Base-by-base conservation (phyloP, 2,113 vertebrate genomes). In the Chionis minor region DNA sequence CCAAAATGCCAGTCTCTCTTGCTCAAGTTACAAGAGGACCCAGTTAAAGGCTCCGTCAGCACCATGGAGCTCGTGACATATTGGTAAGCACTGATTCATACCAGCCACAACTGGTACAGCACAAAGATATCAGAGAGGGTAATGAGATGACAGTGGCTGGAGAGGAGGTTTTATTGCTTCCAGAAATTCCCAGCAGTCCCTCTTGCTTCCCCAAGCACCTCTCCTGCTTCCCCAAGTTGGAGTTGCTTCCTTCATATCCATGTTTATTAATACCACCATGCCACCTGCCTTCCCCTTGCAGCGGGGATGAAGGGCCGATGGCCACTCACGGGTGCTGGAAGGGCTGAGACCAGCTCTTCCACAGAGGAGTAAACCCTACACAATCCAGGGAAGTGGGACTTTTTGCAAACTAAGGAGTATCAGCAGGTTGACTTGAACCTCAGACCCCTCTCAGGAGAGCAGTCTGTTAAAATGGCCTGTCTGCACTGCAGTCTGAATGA, bases 271-370 rank as follows among this genome's bases (percentile, higher is more conserved):
- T 8, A 75, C 3, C 33, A 12, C 26, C 11, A 21, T 4, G 44
- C 24, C 0, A 8, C 30, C 70, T 33, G 45, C 44, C 27, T 4
- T 22, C 30, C 52, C 52, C 45, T 58, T 35, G 61, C 52, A 44
- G 44, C 1, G 1, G 19, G 32, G 45, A 35, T 0, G 2, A 42
- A 24, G 51, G 28, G 17, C 14, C 3, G 1, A 27, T 0, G 19
- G 33, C 49, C 51, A 30, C 52, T 14, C 6, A 0, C 3, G 3
- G 45, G 38, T 5, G 15, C 40, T 33, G 38, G 14, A 38, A 67
- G 38, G 33, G 45, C 61, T 44, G 38, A 33, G 33, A 44, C 11
- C 61, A 59, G 69, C 45, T 44, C 35, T 33, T 27, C 32, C 12
- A 2, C 3, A 8, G 69, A 1, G 0, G n/a, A 55, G n/a, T 20